Evolutionary conservation across 1,140 invertebrate genomes (phyloP), one percentile per base, ranked within the genome.

Genomic region (Aradophagus sp.): DNA sequence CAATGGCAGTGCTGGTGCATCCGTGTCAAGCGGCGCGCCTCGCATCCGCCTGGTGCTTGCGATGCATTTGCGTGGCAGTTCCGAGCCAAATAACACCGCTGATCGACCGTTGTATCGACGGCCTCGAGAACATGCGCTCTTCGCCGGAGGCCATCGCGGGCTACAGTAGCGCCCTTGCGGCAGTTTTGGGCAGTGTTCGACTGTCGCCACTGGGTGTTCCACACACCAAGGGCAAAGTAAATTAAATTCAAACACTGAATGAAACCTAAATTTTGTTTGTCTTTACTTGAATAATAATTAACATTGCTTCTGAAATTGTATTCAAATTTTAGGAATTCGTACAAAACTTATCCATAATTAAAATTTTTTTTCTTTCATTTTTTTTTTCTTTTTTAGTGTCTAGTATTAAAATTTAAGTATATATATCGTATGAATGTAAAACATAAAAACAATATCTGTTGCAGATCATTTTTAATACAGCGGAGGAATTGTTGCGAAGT

Each of bases 171-270:
- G 97, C 97, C 4, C 85, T 99, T 47, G 93, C 97, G 55, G 95
- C 97, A 4, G 91, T 99, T 42, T 86, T 99, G 26, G 97, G 97
- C 13, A 94, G 95, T 45, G 95, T 97, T 1, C 89, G 92, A 47
- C 88, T 94, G 36, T 98, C 96, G 34, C 94, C 96, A 2, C 87
- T 99, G 4, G 97, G 98, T 14, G 94, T 99, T 42, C 98, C 98
- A 12, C 97, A 99, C 83, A 95, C 95, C 29, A 94, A 96, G 73
- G 96, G 96, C 73, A 98, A 98, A 87, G 91, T 97, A 67, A 72
- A 61, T 14, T 16, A 3, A n/a, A n/a, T n/a, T n/a, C n/a, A n/a
- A n/a, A n/a, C n/a, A n/a, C n/a, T n/a, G n/a, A n/a, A n/a, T n/a
- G n/a, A n/a, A n/a, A n/a, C n/a, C n/a, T n/a, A n/a, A n/a, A n/a